Conservation (phyloP, 2,888 invertebrate genomes). For the Incurvaria masculella region DNA sequence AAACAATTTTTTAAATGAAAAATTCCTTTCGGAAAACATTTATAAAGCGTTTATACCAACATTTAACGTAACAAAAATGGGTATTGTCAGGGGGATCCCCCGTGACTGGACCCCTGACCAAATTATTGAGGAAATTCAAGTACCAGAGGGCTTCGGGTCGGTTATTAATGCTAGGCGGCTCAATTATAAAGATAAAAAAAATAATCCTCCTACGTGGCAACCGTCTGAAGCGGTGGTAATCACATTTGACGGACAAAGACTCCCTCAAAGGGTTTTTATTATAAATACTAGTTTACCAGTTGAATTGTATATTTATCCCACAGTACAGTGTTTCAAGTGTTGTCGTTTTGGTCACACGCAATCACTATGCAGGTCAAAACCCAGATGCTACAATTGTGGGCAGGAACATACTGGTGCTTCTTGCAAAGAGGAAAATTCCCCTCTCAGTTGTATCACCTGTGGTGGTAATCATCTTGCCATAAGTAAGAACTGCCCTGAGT, state of each 20-base stretch:
- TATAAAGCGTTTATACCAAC: neutral
- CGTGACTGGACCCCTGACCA: neutral
- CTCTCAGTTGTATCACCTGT: neutral
- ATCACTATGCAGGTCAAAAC: neutral
- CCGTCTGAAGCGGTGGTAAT: neutral
- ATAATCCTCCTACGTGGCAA: neutral
- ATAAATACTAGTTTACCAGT: conserved; percentile 1
- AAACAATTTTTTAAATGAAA: neutral
- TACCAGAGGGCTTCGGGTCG: neutral
- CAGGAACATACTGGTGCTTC: neutral
- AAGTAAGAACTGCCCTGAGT: neutral
- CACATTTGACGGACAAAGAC: conserved; percentile 1
- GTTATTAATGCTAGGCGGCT: neutral
- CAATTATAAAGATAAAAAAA: neutral
- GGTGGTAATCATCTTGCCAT: neutral
- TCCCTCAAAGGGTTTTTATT: conserved; percentile 1
- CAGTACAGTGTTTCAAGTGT: conserved; percentile 1
- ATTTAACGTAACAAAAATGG: neutral
- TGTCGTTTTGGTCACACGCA: conserved; percentile 3
- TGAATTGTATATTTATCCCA: conserved; percentile 2
- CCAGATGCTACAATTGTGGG: conserved; percentile 2
- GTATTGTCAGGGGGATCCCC: neutral
- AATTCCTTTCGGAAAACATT: neutral
- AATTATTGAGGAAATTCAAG: neutral
- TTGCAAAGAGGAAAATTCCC: neutral